These are phyloP conservation scores for Pseudocheirus occidentalis DNA, from an alignment of 2,797 vertebrate species.

Conservation along the genomic window DNA sequence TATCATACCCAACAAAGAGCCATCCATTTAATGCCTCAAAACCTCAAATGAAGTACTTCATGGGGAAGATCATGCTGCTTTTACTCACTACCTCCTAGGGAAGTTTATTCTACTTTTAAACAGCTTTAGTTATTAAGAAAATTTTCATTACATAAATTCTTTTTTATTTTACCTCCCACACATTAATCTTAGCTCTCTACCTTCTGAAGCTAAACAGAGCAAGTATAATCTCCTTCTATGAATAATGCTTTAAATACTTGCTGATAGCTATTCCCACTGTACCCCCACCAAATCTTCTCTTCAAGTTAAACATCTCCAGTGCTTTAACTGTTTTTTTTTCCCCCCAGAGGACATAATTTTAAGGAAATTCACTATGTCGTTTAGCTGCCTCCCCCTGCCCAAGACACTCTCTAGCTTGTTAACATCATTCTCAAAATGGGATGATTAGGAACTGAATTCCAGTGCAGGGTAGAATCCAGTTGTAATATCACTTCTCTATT, in stretches of 20 bases:
- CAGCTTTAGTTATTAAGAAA: background rate
- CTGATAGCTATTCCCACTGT: background rate
- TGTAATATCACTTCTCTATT: background rate
- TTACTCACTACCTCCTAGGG: background rate
- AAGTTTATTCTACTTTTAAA: background rate
- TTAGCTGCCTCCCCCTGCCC: background rate
- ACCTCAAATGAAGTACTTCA: background rate
- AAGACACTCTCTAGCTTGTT: background rate
- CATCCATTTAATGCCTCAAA: background rate
- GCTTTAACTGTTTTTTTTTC: background rate
- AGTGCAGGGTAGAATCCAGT: background rate
- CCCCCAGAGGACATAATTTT: background rate
- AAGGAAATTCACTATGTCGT: background rate
- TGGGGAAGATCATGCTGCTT: background rate
- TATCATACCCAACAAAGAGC: background rate
- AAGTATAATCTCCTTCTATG: background rate
- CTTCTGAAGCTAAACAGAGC: background rate
- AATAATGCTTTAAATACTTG: background rate
- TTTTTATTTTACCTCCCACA: background rate
- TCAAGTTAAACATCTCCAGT: background rate
- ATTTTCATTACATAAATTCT: background rate
- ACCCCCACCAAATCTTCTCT: background rate
- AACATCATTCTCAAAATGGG: background rate
- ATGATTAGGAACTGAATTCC: background rate
- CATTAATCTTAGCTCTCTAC: background rate